phyloP scores from a whole-genome alignment of 1,140 invertebrate species.

The Pseudomyrmex cubaensis region DNA sequence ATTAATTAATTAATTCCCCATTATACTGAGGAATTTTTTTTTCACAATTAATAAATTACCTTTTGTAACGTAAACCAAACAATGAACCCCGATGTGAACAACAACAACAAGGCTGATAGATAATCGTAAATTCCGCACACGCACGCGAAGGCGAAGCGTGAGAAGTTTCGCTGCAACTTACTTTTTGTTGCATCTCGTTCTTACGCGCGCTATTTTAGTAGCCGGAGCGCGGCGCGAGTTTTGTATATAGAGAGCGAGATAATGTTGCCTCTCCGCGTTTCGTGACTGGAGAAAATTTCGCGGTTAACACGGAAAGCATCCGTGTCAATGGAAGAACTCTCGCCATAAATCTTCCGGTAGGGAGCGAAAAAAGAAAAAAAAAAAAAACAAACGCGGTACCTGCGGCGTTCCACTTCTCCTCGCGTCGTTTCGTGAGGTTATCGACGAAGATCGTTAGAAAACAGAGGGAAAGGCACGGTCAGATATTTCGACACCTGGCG shows the following conservation, averaged over 20 bases:
- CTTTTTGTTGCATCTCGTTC: background rate
- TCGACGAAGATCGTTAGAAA: background rate
- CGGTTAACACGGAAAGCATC: slow-evolving; percentile 7
- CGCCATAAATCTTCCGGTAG: slow-evolving; percentile 23
- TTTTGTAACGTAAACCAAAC: background rate
- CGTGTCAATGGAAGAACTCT: slow-evolving; percentile 2
- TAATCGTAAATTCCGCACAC: slow-evolving; percentile 4
- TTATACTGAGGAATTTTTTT: too few relatives aligned
- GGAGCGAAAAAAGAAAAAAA: background rate
- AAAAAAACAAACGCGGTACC: slow-evolving; percentile 9
- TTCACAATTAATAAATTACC: background rate
- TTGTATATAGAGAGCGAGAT: background rate
- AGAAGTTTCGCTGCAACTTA: slow-evolving; percentile 34
- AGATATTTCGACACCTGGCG: background rate
- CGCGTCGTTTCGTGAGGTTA: background rate
- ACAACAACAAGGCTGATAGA: background rate
- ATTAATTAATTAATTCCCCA: too few relatives aligned
- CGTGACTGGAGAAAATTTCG: slow-evolving; percentile 48
- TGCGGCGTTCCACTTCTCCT: background rate
- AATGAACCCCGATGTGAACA: background rate
- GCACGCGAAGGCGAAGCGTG: background rate
- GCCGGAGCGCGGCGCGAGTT: background rate
- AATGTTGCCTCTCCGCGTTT: slow-evolving; percentile 31
- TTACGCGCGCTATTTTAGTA: background rate
- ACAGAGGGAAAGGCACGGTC: background rate